Evolutionary conservation across 2,113 vertebrate genomes (phyloP).

Genomic region (Etheostoma spectabile): DNA sequence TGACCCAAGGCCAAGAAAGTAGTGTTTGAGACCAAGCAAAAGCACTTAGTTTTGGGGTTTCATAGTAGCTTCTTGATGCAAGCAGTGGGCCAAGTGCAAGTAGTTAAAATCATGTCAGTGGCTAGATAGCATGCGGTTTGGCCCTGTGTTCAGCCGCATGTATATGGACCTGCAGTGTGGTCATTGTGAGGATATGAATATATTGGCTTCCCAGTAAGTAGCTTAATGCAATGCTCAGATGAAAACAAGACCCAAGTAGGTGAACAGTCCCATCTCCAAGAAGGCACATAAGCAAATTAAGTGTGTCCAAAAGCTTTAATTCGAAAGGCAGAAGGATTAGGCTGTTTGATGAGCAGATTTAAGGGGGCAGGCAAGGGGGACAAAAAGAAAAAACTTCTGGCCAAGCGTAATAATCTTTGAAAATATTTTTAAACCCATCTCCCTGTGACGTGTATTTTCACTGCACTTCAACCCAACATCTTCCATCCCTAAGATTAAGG

Average conservation of each 20-base stretch:
- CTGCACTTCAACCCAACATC: slow-evolving; percentile 80
- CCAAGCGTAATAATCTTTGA: slow-evolving; percentile 83
- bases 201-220: slow-evolving; percentile 48
- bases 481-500: slow-evolving; percentile 80
- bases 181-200: slow-evolving; percentile 69
- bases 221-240: slow-evolving; percentile 69
- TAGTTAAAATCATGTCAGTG: slow-evolving; percentile 20
- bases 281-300: slow-evolving; percentile 87
- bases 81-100: slow-evolving; percentile 1
- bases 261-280: slow-evolving; percentile 79
- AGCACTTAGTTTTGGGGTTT: neutral
- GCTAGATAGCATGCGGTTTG: slow-evolving; percentile 20
- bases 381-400: slow-evolving; percentile 84
- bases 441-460: slow-evolving; percentile 81
- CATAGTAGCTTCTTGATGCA: neutral
- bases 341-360: slow-evolving; percentile 87
- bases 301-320: slow-evolving; percentile 86
- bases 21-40: slow-evolving; percentile 20
- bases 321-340: slow-evolving; percentile 82
- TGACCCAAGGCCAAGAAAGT: neutral
- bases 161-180: slow-evolving; percentile 47
- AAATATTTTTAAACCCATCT: slow-evolving; percentile 83
- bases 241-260: slow-evolving; percentile 80
- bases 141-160: slow-evolving; percentile 24
- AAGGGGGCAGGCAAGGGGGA: slow-evolving; percentile 79